Percentiles rank a stretch among this genome's conserved stretches.
phyloP scores from a whole-genome alignment of 2,888 invertebrate genomes.

The Chromoteleia sp. region DNA sequence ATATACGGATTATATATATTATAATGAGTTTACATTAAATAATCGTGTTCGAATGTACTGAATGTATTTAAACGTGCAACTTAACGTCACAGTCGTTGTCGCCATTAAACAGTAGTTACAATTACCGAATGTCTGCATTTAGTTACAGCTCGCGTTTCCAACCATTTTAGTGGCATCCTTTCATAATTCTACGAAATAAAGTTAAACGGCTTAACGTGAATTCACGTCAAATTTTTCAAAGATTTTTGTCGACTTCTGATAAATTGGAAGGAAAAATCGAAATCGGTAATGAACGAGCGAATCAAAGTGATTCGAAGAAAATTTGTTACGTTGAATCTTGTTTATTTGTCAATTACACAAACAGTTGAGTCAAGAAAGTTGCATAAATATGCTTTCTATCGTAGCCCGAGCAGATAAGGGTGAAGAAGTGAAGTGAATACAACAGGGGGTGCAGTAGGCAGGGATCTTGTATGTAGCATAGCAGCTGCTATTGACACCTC shows the following conservation, averaged over 20 bases:
- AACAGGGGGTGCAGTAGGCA: slow-evolving; percentile 78
- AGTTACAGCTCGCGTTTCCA: slow-evolving; percentile 4
- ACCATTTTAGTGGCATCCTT: background rate
- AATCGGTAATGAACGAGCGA: no score
- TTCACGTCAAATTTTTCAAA: no score
- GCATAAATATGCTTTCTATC: slow-evolving; percentile 78
- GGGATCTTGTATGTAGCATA: slow-evolving; percentile 81
- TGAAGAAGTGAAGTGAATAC: slow-evolving; percentile 82
- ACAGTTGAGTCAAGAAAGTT: slow-evolving; percentile 65
- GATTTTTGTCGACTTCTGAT: no score
- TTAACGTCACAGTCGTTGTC: slow-evolving; percentile 10
- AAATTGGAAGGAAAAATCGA: no score
- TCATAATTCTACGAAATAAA: slow-evolving; percentile 1
- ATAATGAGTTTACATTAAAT: slow-evolving; percentile 6
- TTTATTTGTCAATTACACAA: slow-evolving; percentile 65
- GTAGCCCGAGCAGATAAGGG: slow-evolving; percentile 79
- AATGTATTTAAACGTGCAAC: slow-evolving; percentile 12
- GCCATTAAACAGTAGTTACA: slow-evolving; percentile 18
- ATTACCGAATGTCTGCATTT: slow-evolving; percentile 19
- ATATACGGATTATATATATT: background rate
- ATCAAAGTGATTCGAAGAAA: background rate
- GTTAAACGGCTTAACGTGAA: no score
- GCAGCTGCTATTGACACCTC: slow-evolving; percentile 85
- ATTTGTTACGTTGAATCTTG: slow-evolving; percentile 27
- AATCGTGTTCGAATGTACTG: slow-evolving; percentile 17